Evolutionary conservation across 2,888 invertebrate genomes (phyloP).

Genomic region (Lissocephala sabroskyi): DNA sequence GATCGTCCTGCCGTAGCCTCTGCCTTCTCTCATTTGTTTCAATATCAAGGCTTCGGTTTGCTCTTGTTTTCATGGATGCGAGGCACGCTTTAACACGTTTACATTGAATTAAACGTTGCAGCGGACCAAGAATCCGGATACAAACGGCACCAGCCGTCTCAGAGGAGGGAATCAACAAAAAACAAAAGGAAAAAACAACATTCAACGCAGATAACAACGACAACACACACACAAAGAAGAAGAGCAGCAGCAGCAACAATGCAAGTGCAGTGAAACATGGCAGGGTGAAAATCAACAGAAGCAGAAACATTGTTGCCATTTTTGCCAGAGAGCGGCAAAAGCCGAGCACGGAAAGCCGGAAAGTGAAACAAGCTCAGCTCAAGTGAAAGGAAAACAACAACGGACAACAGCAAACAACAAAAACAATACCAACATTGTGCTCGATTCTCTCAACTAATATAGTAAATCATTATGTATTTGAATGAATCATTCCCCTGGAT

Average conservation of each 20-base stretch:
- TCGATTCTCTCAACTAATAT: not conserved
- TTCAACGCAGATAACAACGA: slow-evolving; percentile 24
- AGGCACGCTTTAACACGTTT: slow-evolving; percentile 56
- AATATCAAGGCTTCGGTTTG: slow-evolving; percentile 34
- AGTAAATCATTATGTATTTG: not conserved
- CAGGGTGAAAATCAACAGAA: slow-evolving; percentile 53
- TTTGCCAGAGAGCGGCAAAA: slow-evolving; percentile 4
- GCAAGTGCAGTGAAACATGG: slow-evolving; percentile 22
- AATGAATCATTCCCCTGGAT: not conserved
- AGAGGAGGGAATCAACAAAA: not conserved
- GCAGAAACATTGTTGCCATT: slow-evolving; percentile 51
- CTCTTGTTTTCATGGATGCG: slow-evolving; percentile 31
- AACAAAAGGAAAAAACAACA: slow-evolving; percentile 6
- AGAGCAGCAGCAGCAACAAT: slow-evolving; percentile 21
- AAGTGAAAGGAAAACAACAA: slow-evolving; percentile 49
- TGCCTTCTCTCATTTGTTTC: slow-evolving; percentile 41
- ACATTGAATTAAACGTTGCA: slow-evolving; percentile 58
- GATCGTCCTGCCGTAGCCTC: not conserved
- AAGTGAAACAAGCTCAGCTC: slow-evolving; percentile 54
- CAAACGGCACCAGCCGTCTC: too few species aligned
- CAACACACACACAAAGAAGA: slow-evolving; percentile 17
- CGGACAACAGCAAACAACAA: slow-evolving; percentile 23
- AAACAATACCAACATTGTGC: slow-evolving; percentile 38
- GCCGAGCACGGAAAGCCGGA: slow-evolving; percentile 38
- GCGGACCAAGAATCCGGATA: slow-evolving; percentile 1